A percentile compares a stretch with the other conserved stretches of the same genome.
Conservation (phyloP, 2,888 invertebrate genomes). For the Pandemis corylana region DNA sequence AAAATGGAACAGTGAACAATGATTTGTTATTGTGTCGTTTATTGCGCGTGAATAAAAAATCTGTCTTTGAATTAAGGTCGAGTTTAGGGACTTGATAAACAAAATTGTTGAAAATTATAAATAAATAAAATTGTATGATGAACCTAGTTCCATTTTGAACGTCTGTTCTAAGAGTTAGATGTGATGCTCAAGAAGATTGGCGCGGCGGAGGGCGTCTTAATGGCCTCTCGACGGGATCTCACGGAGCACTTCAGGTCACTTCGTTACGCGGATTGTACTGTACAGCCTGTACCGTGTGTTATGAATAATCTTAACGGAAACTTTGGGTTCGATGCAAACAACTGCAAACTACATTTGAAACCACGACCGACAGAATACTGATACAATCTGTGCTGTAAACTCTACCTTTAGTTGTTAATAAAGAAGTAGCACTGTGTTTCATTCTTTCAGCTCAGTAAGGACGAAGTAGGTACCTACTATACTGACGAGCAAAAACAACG, state of each 20-base stretch:
- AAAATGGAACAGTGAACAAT: constrained; percentile 17
- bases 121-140: background rate
- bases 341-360: constrained; percentile 56
- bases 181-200: constrained; percentile 79
- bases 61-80: background rate
- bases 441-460: background rate
- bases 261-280: constrained; percentile 79
- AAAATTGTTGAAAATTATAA: background rate
- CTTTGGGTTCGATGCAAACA: constrained; percentile 53
- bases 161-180: constrained; percentile 63
- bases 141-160: constrained; percentile 31
- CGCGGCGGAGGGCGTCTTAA: constrained; percentile 77
- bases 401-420: background rate
- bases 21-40: background rate
- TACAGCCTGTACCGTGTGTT: constrained; percentile 63
- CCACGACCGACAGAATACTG: constrained; percentile 41
- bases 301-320: constrained; percentile 71
- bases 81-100: background rate
- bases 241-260: constrained; percentile 79
- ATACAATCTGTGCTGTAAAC: constrained; percentile 41
- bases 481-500: too few relatives aligned
- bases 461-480: too few relatives aligned
- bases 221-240: constrained; percentile 80
- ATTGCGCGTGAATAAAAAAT: constrained; percentile 5
- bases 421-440: background rate